A percentile compares a stretch with the other conserved stretches of the same genome.
Evolutionary conservation across 1,140 invertebrate genomes (phyloP).

Genomic region (Arctopsyche grandis): DNA sequence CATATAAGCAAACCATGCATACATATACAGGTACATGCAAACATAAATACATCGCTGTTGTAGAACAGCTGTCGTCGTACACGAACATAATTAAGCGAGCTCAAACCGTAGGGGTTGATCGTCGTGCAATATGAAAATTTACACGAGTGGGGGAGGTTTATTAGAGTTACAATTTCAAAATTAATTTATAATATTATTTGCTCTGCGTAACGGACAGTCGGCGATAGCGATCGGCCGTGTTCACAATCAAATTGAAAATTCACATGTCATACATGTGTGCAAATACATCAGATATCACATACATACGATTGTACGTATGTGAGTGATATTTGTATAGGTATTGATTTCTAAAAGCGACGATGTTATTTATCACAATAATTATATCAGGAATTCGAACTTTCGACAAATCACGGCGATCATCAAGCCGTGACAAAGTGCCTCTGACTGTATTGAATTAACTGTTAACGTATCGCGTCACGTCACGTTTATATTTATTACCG

Average conservation of each 20-base stretch:
- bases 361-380: conserved; percentile 14
- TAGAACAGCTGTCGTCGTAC: conserved; percentile 9
- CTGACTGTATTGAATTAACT: conserved; percentile 12
- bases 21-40: no score
- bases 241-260: no score
- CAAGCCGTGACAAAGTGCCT: neutral
- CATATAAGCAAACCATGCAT: no score
- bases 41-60: neutral
- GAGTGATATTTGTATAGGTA: neutral
- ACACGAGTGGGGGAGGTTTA: neutral
- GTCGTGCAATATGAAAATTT: neutral
- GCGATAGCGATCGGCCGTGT: neutral
- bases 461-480: conserved; percentile 15
- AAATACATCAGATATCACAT: no score
- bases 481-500: conserved; percentile 4
- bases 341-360: conserved; percentile 13
- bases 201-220: neutral
- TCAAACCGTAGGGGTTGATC: neutral
- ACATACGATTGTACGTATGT: neutral
- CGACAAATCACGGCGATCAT: conserved; percentile 13
- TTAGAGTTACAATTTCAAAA: neutral
- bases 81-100: conserved; percentile 13
- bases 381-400: conserved; percentile 12
- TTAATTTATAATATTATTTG: neutral
- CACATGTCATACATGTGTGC: neutral